Evolutionary conservation across 1,140 invertebrate species (phyloP).

Genomic region (Coptotermes formosanus): DNA sequence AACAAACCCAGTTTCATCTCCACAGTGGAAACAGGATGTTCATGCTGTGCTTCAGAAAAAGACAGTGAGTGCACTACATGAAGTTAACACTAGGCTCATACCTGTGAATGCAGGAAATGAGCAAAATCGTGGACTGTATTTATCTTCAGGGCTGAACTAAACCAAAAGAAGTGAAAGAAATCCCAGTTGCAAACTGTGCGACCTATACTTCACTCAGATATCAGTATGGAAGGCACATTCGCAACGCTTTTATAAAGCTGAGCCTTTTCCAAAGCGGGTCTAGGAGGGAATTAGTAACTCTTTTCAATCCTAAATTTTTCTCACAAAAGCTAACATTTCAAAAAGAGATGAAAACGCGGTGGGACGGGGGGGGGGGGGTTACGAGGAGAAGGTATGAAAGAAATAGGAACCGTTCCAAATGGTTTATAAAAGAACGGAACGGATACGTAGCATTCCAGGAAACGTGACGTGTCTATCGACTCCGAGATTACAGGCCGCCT

Average conservation of each 20-base stretch:
- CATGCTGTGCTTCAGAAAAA: too few species aligned
- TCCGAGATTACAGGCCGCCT: background rate
- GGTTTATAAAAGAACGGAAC: background rate
- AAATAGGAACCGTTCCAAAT: background rate
- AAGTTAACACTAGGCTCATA: too few species aligned
- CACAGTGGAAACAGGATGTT: too few species aligned
- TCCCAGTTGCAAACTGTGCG: too few species aligned
- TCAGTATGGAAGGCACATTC: background rate
- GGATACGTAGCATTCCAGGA: slow-evolving; percentile 13
- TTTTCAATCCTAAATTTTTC: slow-evolving; percentile 8
- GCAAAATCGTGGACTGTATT: too few species aligned
- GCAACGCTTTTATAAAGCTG: slow-evolving; percentile 1
- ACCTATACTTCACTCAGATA: background rate
- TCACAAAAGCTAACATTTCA: background rate
- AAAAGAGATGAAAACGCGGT: background rate
- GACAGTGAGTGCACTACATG: too few species aligned
- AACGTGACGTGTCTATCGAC: slow-evolving; percentile 10
- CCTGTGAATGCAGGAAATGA: too few species aligned
- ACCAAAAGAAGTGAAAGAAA: too few species aligned
- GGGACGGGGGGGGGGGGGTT: too few species aligned
- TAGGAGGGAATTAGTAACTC: background rate
- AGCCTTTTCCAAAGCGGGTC: background rate
- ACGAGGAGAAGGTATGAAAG: background rate
- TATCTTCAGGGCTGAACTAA: too few species aligned
- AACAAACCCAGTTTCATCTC: too few species aligned